Percentiles rank a stretch among this genome's conserved stretches.
These are phyloP conservation scores for Gila robusta DNA, from an alignment of 2,797 vertebrate genomes.

Conservation along the genomic window DNA sequence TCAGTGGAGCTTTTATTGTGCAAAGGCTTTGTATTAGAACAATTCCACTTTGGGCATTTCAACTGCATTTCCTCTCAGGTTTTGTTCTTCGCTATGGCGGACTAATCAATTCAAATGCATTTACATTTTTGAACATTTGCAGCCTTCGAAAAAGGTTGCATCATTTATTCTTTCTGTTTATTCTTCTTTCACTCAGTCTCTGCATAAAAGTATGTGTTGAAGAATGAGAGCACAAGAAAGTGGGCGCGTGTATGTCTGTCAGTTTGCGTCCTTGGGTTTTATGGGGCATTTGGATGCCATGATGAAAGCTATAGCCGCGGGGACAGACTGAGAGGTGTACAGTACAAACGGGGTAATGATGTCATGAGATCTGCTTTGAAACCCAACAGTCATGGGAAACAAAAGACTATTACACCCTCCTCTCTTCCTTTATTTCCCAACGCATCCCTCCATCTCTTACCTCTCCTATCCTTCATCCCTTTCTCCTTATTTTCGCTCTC, in stretches of 20 bases:
- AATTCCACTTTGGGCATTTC: not conserved
- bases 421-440: constrained; percentile 22
- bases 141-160: constrained; percentile 1
- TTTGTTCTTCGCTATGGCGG: not conserved
- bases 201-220: not conserved
- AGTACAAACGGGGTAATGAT: constrained; percentile 31
- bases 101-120: not conserved
- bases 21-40: constrained; percentile 12
- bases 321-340: constrained; percentile 27
- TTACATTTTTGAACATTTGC: constrained; percentile 21
- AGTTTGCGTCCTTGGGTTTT: constrained; percentile 33
- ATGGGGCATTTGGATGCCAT: constrained; percentile 24
- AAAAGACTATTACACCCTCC: constrained; percentile 23
- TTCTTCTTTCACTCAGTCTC: not conserved
- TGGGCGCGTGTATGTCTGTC: not conserved
- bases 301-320: constrained; percentile 15
- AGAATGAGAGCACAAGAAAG: not conserved
- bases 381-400: constrained; percentile 33
- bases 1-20: not conserved
- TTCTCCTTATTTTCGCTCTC: constrained; percentile 40
- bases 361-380: constrained; percentile 23
- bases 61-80: not conserved
- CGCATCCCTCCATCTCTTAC: constrained; percentile 1
- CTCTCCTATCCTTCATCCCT: not conserved
- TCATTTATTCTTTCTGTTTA: not conserved